Evolutionary conservation across 2,888 invertebrate species (phyloP), one percentile per base, ranked within the genome.

Genomic region (Plagodis dolabraria): DNA sequence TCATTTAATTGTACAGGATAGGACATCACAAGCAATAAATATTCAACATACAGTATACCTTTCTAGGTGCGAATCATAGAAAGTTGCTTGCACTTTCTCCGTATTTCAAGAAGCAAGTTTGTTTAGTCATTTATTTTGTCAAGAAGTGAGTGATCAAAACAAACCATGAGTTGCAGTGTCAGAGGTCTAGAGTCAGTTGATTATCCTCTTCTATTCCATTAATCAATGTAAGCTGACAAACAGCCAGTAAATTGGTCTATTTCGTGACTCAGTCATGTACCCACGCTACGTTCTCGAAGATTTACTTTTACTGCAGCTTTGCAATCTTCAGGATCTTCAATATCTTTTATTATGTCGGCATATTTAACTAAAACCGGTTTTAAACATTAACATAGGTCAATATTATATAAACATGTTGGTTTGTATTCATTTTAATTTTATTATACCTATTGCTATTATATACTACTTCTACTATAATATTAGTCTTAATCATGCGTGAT

Each of bases 41-140:
- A 45, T 5, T 45, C 69, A 70, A 72, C 42, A 71, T 70, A 34
- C 42, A 36, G 45, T 11, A 38, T 11, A 46, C 48, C 40, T 53
- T 53, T 57, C 42, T 53, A 46, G 46, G 52, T 49, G 40, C 56
- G 49, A 53, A 59, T 62, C 59, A 62, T 70, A 74, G 74, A 74
- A 74, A 74, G 74, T 68, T 65, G 64, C 53, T 62, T 53, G 50
- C 49, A 55, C 62, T 55, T 60, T 51, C 60, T 54, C 54, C 33
- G 7, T 43, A n/a, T 9, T 56, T 64, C 55, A 63, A 57, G 48
- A 50, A 7, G 46, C 53, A 57, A 47, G 61, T 50, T 60, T 58
- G 35, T 33, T 40, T 22, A 38, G n/a, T 40, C 0, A 42, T 33
- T 45, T 51, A 47, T 60, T 55, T 59, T 49, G 45, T 35, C 33